phyloP scores from a whole-genome alignment of 2,113 vertebrate species.

The Nibea coibor region DNA sequence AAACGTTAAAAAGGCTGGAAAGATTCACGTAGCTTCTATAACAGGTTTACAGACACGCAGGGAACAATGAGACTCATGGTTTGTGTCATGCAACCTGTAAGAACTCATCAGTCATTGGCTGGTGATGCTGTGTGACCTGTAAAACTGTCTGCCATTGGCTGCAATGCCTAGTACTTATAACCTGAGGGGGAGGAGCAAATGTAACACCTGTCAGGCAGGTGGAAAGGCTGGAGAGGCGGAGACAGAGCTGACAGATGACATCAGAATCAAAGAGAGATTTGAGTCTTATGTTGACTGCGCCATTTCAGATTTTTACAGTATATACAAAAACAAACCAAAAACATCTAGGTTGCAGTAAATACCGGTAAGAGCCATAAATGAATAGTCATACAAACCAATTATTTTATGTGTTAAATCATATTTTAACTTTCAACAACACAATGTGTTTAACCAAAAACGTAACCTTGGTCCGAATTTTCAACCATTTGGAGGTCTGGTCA shows the following conservation, averaged over 20 bases:
- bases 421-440: neutral
- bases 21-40: neutral
- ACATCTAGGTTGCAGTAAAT: neutral
- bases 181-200: constrained; percentile 64
- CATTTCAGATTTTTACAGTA: constrained; percentile 1
- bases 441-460: neutral
- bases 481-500: constrained; percentile 26
- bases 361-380: neutral
- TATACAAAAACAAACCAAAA: constrained; percentile 19
- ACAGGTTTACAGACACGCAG: constrained; percentile 48
- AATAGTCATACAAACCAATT: neutral
- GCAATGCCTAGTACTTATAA: constrained; percentile 44
- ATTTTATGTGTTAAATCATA: neutral
- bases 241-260: constrained; percentile 34
- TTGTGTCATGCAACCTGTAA: constrained; percentile 40
- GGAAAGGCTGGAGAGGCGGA: constrained; percentile 49
- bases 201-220: constrained; percentile 39
- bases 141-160: constrained; percentile 51
- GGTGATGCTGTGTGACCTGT: constrained; percentile 58
- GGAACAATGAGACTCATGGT: constrained; percentile 43
- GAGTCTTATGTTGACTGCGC: neutral
- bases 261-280: constrained; percentile 20
- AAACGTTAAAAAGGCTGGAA: constrained; percentile 40
- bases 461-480: constrained; percentile 17
- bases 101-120: constrained; percentile 66